A percentile compares a stretch with the other conserved stretches of the same genome.
phyloP scores from a whole-genome alignment of 2,113 vertebrate species.

The Chelonoidis abingdonii region DNA sequence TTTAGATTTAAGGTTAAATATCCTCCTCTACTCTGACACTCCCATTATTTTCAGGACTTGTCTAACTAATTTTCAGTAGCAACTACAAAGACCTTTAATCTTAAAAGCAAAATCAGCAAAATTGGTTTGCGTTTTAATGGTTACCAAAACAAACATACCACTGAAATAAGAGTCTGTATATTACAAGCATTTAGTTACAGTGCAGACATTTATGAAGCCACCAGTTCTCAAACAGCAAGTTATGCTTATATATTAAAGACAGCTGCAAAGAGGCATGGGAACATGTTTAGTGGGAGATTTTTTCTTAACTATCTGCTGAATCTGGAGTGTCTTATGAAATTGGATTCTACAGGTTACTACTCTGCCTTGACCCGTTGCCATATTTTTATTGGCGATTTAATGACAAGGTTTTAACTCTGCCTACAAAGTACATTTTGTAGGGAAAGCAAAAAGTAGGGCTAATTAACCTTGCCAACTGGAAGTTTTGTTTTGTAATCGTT shows the following conservation, averaged over 20 bases:
- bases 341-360: neutral
- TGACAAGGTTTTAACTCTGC: neutral
- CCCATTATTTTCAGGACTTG: accelerated
- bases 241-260: accelerated
- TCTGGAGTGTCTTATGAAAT: neutral
- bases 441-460: neutral
- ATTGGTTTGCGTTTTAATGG: accelerated
- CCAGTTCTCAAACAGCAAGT: neutral
- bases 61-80: neutral
- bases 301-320: neutral
- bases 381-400: neutral
- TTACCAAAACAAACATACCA: neutral
- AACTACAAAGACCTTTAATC: accelerated
- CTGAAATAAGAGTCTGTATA: accelerated
- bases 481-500: neutral
- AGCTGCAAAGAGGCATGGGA: accelerated
- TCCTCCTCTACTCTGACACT: accelerated
- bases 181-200: accelerated
- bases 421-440: neutral
- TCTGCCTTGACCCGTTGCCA: neutral
- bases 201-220: neutral
- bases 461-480: neutral
- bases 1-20: accelerated
- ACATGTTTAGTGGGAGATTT: accelerated
- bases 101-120: accelerated